phyloP scores from a whole-genome alignment of 2,113 vertebrate genomes.

The Procavia capensis region DNA sequence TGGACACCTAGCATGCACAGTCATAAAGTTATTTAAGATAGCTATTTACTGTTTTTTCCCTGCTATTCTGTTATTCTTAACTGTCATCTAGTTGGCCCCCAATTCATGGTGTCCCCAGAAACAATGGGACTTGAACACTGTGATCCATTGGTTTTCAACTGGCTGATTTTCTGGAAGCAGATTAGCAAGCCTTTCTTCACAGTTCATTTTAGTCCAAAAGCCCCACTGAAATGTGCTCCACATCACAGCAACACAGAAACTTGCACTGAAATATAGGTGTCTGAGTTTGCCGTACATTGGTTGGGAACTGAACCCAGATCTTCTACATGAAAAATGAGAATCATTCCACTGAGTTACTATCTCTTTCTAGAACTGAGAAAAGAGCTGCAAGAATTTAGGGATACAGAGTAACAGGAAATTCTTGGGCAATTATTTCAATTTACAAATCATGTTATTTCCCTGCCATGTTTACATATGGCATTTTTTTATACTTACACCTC shows the following conservation, averaged over 20 bases:
- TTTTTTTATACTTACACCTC: neutral
- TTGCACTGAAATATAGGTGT: too few species aligned
- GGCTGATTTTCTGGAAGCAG: neutral
- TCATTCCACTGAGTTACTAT: neutral
- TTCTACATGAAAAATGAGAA: neutral
- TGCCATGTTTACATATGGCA: neutral
- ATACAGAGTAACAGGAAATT: neutral
- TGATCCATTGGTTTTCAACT: neutral
- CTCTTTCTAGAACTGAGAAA: neutral
- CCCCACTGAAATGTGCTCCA: neutral
- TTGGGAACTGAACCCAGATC: neutral
- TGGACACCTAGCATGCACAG: neutral
- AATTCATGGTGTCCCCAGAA: neutral
- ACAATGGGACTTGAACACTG: neutral
- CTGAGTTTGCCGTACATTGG: neutral
- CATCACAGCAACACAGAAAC: neutral
- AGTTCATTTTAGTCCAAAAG: neutral
- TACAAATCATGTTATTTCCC: slow-evolving; percentile 46
- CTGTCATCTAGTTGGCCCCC: neutral
- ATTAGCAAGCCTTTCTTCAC: neutral
- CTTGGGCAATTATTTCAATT: slow-evolving; percentile 11
- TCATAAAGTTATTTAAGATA: neutral
- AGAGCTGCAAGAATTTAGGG: neutral
- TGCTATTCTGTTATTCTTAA: neutral
- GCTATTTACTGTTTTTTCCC: neutral